These are phyloP conservation scores for Phortica magna DNA, from an alignment of 2,888 invertebrate species.

Conservation along the genomic window DNA sequence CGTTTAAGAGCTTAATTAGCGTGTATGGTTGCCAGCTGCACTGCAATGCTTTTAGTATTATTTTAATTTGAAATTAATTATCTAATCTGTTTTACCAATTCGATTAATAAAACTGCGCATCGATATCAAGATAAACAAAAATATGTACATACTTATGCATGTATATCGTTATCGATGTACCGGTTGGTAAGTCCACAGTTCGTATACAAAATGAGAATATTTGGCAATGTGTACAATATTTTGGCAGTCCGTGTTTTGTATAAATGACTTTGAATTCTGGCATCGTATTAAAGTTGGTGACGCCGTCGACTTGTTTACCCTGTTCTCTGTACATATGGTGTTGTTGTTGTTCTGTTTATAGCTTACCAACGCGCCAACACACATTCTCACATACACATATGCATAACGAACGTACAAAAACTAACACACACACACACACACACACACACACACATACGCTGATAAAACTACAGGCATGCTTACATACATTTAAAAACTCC, in stretches of 20 bases:
- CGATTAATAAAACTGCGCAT: too few relatives aligned
- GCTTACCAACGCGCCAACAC: background rate
- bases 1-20: too few relatives aligned
- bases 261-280: slow-evolving; percentile 4
- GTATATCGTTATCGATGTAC: too few relatives aligned
- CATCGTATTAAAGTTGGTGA: background rate
- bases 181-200: too few relatives aligned
- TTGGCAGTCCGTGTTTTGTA: slow-evolving; percentile 1
- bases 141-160: too few relatives aligned
- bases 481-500: slow-evolving; percentile 25
- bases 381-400: slow-evolving; percentile 17
- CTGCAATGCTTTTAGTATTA: too few relatives aligned
- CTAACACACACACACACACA: slow-evolving; percentile 34
- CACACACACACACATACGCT: slow-evolving; percentile 1
- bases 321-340: background rate
- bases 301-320: slow-evolving; percentile 7
- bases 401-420: slow-evolving; percentile 52
- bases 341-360: background rate
- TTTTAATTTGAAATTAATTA: too few relatives aligned
- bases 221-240: background rate
- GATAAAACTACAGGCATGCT: background rate
- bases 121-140: too few relatives aligned
- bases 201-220: too few relatives aligned
- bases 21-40: too few relatives aligned
- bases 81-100: too few relatives aligned